Percentiles rank a stretch among this genome's conserved stretches.
phyloP scores from a whole-genome alignment of 2,797 vertebrate species.

The Thamnophis elegans region DNA sequence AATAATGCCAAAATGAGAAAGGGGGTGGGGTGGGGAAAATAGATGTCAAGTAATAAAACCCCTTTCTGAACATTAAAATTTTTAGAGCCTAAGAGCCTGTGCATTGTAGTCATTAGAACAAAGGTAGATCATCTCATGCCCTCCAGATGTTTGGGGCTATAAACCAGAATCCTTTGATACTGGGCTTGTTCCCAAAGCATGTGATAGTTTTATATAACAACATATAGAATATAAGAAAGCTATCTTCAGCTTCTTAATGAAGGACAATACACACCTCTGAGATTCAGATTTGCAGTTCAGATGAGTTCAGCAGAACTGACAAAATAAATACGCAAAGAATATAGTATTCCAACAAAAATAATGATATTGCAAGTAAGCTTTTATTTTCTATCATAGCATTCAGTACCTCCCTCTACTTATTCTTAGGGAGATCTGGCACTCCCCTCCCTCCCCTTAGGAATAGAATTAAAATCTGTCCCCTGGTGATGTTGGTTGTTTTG shows the following conservation, averaged over 20 bases:
- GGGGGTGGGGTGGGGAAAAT: neutral
- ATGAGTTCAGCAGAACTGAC: neutral
- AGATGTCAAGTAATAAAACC: neutral
- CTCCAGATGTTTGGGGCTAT: neutral
- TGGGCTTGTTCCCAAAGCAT: neutral
- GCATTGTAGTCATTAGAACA: neutral
- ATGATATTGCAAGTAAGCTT: constrained; percentile 15
- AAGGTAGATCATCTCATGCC: neutral
- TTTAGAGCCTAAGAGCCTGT: neutral
- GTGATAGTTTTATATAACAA: neutral
- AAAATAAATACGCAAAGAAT: neutral
- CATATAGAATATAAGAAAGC: neutral
- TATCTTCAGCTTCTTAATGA: neutral
- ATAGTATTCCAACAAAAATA: neutral
- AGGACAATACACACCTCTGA: neutral
- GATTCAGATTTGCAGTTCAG: neutral
- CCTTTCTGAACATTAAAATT: neutral
- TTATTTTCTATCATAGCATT: neutral
- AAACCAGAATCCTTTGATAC: neutral
- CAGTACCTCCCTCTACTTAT: neutral
- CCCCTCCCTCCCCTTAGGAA: neutral
- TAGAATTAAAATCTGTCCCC: neutral
- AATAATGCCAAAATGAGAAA: neutral
- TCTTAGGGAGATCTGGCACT: neutral
- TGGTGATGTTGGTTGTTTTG: neutral